Evolutionary conservation across 2,888 invertebrate genomes (phyloP).

Genomic region (Tachina fera): DNA sequence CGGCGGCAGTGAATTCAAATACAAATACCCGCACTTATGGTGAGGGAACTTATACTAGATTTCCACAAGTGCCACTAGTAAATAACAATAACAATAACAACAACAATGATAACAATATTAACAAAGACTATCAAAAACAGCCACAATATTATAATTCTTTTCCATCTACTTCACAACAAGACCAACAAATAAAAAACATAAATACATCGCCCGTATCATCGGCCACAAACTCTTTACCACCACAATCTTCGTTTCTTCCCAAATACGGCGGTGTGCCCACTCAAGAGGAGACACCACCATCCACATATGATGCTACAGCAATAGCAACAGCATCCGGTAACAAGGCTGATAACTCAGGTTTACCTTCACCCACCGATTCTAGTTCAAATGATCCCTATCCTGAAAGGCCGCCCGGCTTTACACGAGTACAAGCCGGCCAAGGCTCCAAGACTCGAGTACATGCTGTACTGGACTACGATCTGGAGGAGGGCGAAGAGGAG

Average conservation of each 20-base stretch:
- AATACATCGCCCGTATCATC: constrained; percentile 67
- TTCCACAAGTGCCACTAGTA: constrained; percentile 69
- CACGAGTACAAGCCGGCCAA: constrained; percentile 85
- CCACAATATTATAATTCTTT: constrained; percentile 79
- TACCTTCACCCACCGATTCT: constrained; percentile 54
- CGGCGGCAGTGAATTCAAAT: constrained; percentile 67
- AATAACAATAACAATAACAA: constrained; percentile 62
- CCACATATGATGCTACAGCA: constrained; percentile 64
- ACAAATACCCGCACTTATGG: constrained; percentile 78
- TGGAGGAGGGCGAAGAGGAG: constrained; percentile 81
- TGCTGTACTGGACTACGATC: constrained; percentile 83
- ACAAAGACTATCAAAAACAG: constrained; percentile 64
- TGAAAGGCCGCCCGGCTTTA: constrained; percentile 86
- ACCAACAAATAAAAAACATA: constrained; percentile 67
- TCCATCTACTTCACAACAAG: constrained; percentile 74
- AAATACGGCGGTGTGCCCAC: constrained; percentile 44
- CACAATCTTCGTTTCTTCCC: constrained; percentile 22
- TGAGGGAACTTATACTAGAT: constrained; percentile 79
- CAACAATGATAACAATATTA: constrained; percentile 67
- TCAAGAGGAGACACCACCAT: constrained; percentile 63
- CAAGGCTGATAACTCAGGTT: constrained; percentile 71
- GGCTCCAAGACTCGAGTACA: constrained; percentile 84
- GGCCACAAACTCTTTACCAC: constrained; percentile 65
- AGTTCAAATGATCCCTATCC: constrained; percentile 80
- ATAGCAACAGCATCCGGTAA: constrained; percentile 65